Conservation (phyloP, 2,113 vertebrate genomes). For the Eretmochelys imbricata region DNA sequence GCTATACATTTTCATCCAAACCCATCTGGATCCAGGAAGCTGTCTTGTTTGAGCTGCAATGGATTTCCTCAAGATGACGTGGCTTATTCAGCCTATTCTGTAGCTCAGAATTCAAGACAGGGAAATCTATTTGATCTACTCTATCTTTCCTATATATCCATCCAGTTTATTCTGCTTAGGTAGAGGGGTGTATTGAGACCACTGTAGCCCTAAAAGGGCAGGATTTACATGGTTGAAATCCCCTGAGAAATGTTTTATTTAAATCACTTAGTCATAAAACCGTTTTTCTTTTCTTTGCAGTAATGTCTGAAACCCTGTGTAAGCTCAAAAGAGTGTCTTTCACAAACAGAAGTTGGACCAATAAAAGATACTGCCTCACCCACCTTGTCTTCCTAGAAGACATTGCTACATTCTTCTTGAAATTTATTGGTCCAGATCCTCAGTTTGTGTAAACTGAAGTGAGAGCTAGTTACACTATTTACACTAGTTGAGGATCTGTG, state of each 20-base stretch:
- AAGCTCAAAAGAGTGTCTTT: no score
- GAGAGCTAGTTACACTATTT: not conserved
- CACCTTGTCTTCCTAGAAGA: not conserved
- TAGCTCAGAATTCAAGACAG: not conserved
- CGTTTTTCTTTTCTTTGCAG: not conserved
- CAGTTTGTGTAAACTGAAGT: not conserved
- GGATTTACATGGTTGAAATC: not conserved
- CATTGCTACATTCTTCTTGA: not conserved
- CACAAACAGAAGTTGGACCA: not conserved
- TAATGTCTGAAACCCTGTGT: not conserved
- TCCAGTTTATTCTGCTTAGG: not conserved
- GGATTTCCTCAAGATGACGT: not conserved
- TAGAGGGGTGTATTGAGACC: not conserved
- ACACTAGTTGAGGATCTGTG: not conserved
- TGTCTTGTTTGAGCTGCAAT: not conserved
- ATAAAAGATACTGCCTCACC: not conserved
- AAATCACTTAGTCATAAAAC: not conserved
- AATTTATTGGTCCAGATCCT: not conserved
- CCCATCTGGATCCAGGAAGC: not conserved
- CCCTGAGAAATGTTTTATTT: not conserved
- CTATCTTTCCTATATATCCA: not conserved
- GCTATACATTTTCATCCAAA: not conserved
- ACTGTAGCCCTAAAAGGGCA: not conserved
- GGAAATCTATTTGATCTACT: not conserved
- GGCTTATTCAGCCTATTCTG: accelerated